Evolutionary conservation across 1,140 invertebrate genomes (phyloP).

Genomic region (Xylocopa sonorina): DNA sequence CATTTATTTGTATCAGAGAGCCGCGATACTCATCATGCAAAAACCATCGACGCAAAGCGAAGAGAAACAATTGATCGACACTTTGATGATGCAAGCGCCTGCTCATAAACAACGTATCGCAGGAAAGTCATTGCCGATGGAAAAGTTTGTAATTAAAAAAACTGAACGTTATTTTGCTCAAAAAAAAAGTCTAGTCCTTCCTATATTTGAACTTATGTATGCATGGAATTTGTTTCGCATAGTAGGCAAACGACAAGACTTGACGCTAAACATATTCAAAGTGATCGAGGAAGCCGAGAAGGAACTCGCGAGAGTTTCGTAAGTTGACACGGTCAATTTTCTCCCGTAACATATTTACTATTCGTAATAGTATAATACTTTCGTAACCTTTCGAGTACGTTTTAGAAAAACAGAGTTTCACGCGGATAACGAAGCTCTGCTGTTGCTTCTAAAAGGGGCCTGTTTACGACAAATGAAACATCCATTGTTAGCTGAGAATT

Average conservation of each 20-base stretch:
- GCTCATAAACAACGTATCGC: constrained; percentile 94
- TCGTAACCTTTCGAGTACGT: constrained; percentile 33
- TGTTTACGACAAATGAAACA: constrained; percentile 90
- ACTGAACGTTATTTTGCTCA: constrained; percentile 90
- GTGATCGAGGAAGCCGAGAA: constrained; percentile 86
- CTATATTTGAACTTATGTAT: constrained; percentile 94
- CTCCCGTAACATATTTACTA: too few relatives aligned
- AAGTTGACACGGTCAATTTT: too few relatives aligned
- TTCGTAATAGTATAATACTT: too few relatives aligned
- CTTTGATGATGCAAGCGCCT: constrained; percentile 88
- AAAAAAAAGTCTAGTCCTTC: constrained; percentile 88
- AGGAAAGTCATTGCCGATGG: constrained; percentile 97
- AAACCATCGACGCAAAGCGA: constrained; percentile 82
- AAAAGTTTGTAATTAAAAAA: constrained; percentile 96
- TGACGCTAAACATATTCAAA: constrained; percentile 88
- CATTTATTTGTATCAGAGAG: constrained; percentile 95
- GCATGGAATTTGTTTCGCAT: constrained; percentile 97
- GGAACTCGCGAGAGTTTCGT: constrained; percentile 72
- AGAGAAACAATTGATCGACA: constrained; percentile 81
- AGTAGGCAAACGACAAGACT: constrained; percentile 87
- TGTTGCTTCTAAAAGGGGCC: constrained; percentile 91
- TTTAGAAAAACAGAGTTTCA: constrained; percentile 84
- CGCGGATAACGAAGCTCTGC: constrained; percentile 90
- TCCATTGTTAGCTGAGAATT: constrained; percentile 89
- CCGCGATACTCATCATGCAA: constrained; percentile 90